These are phyloP conservation scores for Tortricodes alternella DNA, from an alignment of 2,888 invertebrate species.

Conservation along the genomic window DNA sequence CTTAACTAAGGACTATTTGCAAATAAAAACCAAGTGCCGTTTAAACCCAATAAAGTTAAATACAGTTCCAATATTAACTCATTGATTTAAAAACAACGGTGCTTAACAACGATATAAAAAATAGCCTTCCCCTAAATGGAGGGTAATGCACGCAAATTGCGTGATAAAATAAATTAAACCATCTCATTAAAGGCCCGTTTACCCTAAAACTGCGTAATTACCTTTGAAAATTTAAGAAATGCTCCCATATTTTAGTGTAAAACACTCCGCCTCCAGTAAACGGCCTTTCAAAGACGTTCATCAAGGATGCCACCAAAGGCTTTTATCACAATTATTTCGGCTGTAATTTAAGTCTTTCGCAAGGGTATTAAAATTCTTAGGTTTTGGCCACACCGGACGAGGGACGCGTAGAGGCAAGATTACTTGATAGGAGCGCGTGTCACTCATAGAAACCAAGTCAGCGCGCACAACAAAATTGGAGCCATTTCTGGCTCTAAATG, in stretches of 20 bases:
- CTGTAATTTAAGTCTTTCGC: background rate
- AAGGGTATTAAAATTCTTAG: background rate
- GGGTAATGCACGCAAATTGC: conserved; percentile 48
- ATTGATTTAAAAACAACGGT: conserved; percentile 9
- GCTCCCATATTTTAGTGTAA: conserved; percentile 33
- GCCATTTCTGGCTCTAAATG: too few species aligned
- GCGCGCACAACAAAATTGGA: too few species aligned
- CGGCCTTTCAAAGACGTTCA: conserved; percentile 25
- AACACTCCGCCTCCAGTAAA: conserved; percentile 14
- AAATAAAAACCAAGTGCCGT: conserved; percentile 12
- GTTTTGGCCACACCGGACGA: too few species aligned
- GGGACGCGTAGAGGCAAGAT: too few species aligned
- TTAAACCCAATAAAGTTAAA: background rate
- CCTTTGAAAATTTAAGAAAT: conserved; percentile 54
- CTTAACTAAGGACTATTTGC: too few species aligned
- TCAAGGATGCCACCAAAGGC: conserved; percentile 9
- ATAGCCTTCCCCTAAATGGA: conserved; percentile 25
- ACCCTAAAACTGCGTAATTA: conserved; percentile 49
- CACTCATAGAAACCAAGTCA: too few species aligned
- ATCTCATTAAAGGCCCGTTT: conserved; percentile 51
- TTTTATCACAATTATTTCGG: conserved; percentile 15
- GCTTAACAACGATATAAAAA: conserved; percentile 16
- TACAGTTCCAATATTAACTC: background rate
- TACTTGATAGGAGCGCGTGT: too few species aligned
- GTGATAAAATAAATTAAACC: conserved; percentile 54